These are phyloP conservation scores for Parotia lawesii DNA, from an alignment of 2,113 vertebrate species.

Conservation along the genomic window DNA sequence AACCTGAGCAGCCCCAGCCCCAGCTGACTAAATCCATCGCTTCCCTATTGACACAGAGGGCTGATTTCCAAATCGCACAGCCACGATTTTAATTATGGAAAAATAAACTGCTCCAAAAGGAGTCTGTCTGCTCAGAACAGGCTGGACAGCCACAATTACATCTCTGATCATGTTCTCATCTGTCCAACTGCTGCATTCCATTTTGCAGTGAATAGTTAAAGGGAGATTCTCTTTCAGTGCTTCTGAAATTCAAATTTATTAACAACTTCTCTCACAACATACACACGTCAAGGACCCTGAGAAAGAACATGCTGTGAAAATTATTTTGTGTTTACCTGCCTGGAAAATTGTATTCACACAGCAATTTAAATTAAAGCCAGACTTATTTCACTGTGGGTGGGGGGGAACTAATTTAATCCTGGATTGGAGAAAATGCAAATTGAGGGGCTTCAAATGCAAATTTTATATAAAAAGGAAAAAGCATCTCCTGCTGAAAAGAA, in stretches of 20 bases:
- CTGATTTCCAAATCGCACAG: conserved; percentile 30
- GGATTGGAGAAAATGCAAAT: conserved; percentile 72
- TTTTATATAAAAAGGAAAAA: conserved; percentile 62
- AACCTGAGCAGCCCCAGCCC: not conserved
- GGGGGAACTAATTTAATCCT: conserved; percentile 45
- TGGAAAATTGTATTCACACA: conserved; percentile 73
- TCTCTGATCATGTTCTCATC: conserved; percentile 11
- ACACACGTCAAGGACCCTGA: conserved; percentile 17
- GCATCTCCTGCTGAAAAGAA: conserved; percentile 62
- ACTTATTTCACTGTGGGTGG: conserved; percentile 47
- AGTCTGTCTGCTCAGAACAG: not conserved
- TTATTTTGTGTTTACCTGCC: conserved; percentile 73
- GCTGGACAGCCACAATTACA: not conserved
- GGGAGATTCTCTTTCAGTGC: conserved; percentile 34
- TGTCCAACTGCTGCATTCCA: not conserved
- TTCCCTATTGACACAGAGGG: conserved; percentile 50
- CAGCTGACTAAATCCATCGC: conserved; percentile 48
- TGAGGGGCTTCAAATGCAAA: conserved; percentile 75
- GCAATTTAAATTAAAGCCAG: conserved; percentile 73
- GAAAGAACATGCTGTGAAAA: conserved; percentile 66
- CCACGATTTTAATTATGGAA: conserved; percentile 40
- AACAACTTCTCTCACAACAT: conserved; percentile 5
- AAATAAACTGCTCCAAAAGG: conserved; percentile 20
- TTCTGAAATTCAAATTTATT: conserved; percentile 43
- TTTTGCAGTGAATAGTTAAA: not conserved